These are phyloP conservation scores for Andrena dorsata DNA, from an alignment of 2,888 invertebrate genomes.

Conservation along the genomic window DNA sequence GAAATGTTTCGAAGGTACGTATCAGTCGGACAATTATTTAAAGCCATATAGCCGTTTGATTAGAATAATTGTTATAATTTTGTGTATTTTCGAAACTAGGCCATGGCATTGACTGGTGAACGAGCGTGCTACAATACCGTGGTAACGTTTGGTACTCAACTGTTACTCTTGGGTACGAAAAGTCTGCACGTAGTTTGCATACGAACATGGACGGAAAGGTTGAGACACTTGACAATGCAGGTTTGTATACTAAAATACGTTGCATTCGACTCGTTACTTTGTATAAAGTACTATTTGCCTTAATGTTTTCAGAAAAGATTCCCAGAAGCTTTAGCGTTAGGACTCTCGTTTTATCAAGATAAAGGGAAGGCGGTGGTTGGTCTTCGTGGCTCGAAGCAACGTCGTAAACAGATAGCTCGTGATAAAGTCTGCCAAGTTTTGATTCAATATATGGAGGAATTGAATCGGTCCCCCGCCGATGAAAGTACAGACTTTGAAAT, in stretches of 20 bases:
- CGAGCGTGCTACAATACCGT: conserved; percentile 92
- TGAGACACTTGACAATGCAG: conserved; percentile 87
- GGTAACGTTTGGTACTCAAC: conserved; percentile 89
- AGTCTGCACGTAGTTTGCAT: conserved; percentile 86
- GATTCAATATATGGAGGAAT: conserved; percentile 83
- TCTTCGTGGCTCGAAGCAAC: conserved; percentile 85
- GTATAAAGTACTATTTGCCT: conserved; percentile 9
- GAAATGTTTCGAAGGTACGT: conserved; percentile 90
- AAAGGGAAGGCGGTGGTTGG: conserved; percentile 88
- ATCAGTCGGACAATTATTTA: not conserved
- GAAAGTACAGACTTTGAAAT: conserved; percentile 78
- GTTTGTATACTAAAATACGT: conserved; percentile 76
- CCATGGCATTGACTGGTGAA: conserved; percentile 91
- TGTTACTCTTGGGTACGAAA: conserved; percentile 89
- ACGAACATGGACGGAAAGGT: conserved; percentile 89
- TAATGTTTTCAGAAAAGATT: conserved; percentile 84
- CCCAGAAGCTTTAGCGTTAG: conserved; percentile 87
- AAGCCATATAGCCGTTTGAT: not conserved
- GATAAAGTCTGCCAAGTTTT: conserved; percentile 84
- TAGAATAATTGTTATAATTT: conserved; percentile 9
- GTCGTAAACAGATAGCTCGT: conserved; percentile 84
- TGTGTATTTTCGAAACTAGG: conserved; percentile 79
- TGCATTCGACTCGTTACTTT: not conserved
- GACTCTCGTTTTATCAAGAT: conserved; percentile 88
- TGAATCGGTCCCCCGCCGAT: conserved; percentile 76